A percentile compares a stretch with the other conserved stretches of the same genome.
Evolutionary conservation across 2,113 vertebrate genomes (phyloP).

Genomic region (Conger conger): DNA sequence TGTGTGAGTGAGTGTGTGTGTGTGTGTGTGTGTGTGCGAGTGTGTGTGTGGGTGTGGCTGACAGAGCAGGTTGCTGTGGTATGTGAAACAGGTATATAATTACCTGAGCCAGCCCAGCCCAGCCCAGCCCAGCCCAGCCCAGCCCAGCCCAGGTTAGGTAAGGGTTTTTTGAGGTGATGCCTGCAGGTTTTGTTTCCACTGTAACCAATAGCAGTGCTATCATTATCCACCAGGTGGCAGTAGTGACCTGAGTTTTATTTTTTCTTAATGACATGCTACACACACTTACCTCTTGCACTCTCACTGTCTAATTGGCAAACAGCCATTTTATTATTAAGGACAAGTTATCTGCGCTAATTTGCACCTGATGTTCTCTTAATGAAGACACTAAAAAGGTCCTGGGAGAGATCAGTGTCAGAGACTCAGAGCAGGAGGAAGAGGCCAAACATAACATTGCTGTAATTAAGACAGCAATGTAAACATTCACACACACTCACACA

Average conservation of each 20-base stretch:
- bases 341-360: constrained; percentile 64
- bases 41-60: neutral
- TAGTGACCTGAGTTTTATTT: constrained; percentile 32
- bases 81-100: neutral
- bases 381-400: constrained; percentile 58
- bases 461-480: constrained; percentile 57
- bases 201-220: constrained; percentile 43
- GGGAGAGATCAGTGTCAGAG: constrained; percentile 44
- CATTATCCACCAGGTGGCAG: constrained; percentile 61
- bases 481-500: constrained; percentile 40
- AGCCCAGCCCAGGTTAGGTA: neutral
- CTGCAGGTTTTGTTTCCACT: constrained; percentile 26
- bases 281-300: constrained; percentile 31
- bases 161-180: neutral
- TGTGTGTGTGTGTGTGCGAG: neutral
- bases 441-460: constrained; percentile 47
- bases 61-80: neutral
- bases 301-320: constrained; percentile 51
- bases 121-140: neutral
- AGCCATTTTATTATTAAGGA: constrained; percentile 56
- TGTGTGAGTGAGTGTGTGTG: neutral
- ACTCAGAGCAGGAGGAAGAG: constrained; percentile 60
- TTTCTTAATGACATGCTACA: neutral
- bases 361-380: constrained; percentile 76
- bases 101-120: neutral